phyloP scores from a whole-genome alignment of 2,113 vertebrate genomes.

The Ivindomyrus marchei region DNA sequence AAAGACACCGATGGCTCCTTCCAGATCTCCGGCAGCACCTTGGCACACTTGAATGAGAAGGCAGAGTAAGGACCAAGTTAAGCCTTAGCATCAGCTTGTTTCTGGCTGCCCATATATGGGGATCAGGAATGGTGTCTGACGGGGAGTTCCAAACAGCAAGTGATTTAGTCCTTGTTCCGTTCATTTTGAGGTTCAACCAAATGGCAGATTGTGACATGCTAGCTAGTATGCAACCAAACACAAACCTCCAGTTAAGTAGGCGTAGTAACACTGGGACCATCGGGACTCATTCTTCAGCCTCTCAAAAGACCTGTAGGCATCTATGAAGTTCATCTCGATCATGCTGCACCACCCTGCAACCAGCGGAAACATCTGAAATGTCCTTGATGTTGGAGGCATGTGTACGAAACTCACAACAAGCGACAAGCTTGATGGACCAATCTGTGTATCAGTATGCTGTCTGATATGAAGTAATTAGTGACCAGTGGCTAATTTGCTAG shows the following conservation, averaged over 20 bases:
- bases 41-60: conserved; percentile 71
- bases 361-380: not conserved
- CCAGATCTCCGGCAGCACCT: conserved; percentile 83
- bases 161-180: not conserved
- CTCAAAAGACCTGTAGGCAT: conserved; percentile 82
- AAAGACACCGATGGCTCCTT: conserved; percentile 78
- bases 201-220: not conserved
- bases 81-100: not conserved
- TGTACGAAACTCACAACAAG: not conserved
- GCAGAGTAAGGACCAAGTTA: not conserved
- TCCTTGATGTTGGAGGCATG: not conserved
- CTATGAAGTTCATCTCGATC: conserved; percentile 97
- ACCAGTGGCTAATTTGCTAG: not conserved
- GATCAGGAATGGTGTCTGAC: not conserved
- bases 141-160: not conserved
- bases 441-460: not conserved
- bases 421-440: not conserved
- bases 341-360: conserved; percentile 94
- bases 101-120: not conserved
- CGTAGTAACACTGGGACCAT: conserved; percentile 98
- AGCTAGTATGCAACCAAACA: not conserved
- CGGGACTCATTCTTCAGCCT: conserved; percentile 92
- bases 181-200: not conserved
- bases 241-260: conserved; percentile 87
- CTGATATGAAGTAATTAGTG: not conserved